Base-by-base conservation (phyloP, 1,140 invertebrate genomes). In the Lordiphosa mommai region DNA sequence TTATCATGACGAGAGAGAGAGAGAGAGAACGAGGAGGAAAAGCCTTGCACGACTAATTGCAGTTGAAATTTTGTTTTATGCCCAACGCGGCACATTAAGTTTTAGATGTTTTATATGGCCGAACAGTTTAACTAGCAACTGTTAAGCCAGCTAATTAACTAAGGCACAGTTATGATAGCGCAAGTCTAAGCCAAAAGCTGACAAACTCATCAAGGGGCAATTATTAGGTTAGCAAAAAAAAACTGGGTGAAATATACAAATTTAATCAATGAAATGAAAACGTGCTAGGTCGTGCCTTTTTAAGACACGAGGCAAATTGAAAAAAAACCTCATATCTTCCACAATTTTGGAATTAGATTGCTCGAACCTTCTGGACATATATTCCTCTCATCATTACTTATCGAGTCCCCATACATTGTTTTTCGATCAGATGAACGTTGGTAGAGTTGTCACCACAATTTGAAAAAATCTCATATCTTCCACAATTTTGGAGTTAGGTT, bases 31-130 rank as follows among this genome's bases (percentile, higher is more conserved):
- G 40, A 44, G 5, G 37, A 12, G 29, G 51, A 13, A 55, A 57
- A 41, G 64, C 32, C 57, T 43, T 61, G 49, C 61, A 71, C 43
- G 43, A 82, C 76, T 82, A 82, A 82, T 82, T 82, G 76, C 76
- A 82, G 76, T 82, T 82, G 66, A 84, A 82, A 68, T 72, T 71
- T 82, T 82, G 76, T 82, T 82, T 84, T 84, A 82, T 76, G 61
- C 61, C 49, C 72, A 67, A 43, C 48, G 66, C 71, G 67, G 51
- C 71, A 61, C 72, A 82, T 82, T 80, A 76, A 71, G 52, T 67
- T 63, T 71, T 61, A 76, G 76, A 60, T 58, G 38, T 68, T 59
- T 14, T 37, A 33, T 46, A 12, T 53, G 44, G 12, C 12, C n/a
- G 56, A 44, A 33, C 34, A 20, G 32, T 52, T 23, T 56, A 65